phyloP scores from a whole-genome alignment of 2,888 invertebrate species.

The Pharmacophagus antenor region DNA sequence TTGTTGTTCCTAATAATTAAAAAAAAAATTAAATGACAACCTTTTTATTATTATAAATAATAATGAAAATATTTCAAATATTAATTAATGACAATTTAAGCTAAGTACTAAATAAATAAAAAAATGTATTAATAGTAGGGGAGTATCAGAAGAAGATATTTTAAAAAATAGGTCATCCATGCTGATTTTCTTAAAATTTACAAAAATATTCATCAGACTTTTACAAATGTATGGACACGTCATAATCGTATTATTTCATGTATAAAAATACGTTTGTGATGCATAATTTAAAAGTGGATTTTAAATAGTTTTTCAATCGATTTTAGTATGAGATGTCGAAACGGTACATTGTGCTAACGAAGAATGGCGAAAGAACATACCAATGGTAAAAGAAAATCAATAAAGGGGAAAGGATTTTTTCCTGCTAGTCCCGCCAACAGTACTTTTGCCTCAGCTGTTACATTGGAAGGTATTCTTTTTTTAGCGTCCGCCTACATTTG shows the following conservation, averaged over 20 bases:
- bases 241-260: neutral
- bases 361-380: neutral
- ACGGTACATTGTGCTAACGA: neutral
- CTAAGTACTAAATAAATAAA: too few relatives aligned
- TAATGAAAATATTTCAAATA: too few relatives aligned
- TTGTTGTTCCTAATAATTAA: too few relatives aligned
- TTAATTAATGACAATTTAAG: neutral
- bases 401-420: conserved; percentile 1
- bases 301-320: neutral
- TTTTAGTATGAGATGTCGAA: neutral
- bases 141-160: too few relatives aligned
- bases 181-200: too few relatives aligned
- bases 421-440: neutral
- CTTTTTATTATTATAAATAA: too few relatives aligned
- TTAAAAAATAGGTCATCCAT: too few relatives aligned
- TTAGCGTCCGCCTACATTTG: neutral
- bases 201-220: too few relatives aligned
- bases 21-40: too few relatives aligned
- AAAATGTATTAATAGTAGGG: too few relatives aligned
- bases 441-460: neutral
- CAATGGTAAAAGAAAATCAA: neutral
- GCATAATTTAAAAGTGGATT: neutral
- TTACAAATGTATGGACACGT: too few relatives aligned
- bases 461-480: neutral
- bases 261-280: neutral